Conservation (phyloP, 2,888 invertebrate genomes). For the Protophormia terraenovae region DNA sequence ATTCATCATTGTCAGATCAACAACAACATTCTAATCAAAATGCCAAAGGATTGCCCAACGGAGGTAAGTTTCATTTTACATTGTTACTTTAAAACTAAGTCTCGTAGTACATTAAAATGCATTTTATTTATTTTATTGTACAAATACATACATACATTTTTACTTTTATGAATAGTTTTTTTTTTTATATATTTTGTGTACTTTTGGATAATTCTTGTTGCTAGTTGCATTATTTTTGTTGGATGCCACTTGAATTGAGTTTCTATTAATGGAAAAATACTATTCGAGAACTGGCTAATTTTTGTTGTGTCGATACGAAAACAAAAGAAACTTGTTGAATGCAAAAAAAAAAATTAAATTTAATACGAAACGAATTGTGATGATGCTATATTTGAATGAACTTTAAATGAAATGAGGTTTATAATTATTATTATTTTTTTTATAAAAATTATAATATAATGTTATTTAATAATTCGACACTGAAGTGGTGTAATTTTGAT, state of each 20-base stretch:
- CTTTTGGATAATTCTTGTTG: neutral
- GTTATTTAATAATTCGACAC: too few species aligned
- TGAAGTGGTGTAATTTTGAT: too few species aligned
- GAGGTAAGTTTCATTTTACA: conserved; percentile 76
- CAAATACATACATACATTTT: neutral
- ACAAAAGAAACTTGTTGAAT: neutral
- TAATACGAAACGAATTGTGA: neutral
- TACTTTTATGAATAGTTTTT: neutral
- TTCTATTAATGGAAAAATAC: neutral
- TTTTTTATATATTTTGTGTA: too few species aligned
- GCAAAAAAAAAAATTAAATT: neutral
- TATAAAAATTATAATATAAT: too few species aligned
- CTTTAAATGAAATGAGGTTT: too few species aligned
- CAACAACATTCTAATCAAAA: conserved; percentile 80
- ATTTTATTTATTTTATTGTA: neutral
- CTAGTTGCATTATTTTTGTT: neutral
- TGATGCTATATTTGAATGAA: neutral
- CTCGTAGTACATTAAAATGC: too few species aligned
- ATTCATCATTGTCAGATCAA: conserved; percentile 78
- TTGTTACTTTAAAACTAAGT: conserved; percentile 22
- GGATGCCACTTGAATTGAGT: neutral
- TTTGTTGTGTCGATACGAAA: neutral
- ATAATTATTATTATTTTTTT: too few species aligned
- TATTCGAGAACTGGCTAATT: neutral
- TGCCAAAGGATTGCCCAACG: conserved; percentile 81